Percentiles rank a stretch among this genome's conserved stretches.
Conservation (phyloP, 2,888 invertebrate genomes). For the Apomyelois bistriatella region DNA sequence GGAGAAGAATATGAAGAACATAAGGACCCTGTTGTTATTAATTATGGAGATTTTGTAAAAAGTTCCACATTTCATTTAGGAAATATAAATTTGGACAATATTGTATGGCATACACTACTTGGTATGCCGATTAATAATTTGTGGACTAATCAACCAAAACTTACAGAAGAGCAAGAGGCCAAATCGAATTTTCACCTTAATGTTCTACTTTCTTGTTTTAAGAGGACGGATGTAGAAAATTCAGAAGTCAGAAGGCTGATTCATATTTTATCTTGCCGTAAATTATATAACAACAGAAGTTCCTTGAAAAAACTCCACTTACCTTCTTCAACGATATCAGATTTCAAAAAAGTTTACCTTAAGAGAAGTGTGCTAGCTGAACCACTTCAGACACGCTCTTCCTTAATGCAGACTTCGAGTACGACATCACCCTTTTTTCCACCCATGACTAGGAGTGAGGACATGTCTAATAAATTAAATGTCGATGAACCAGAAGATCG, state of each 20-base stretch:
- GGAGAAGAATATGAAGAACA: constrained; percentile 61
- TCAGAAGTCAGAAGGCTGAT: constrained; percentile 56
- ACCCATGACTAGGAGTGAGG: constrained; percentile 45
- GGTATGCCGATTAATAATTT: constrained; percentile 58
- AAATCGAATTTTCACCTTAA: constrained; percentile 67
- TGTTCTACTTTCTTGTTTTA: constrained; percentile 60
- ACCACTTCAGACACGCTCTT: constrained; percentile 44
- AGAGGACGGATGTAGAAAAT: constrained; percentile 58
- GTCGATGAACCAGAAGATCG: constrained; percentile 33
- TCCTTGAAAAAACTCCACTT: constrained; percentile 52
- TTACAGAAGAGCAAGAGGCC: constrained; percentile 46
- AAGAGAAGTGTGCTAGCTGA: constrained; percentile 63
- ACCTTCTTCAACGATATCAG: constrained; percentile 39
- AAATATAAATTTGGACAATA: constrained; percentile 55
- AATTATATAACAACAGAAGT: constrained; percentile 64
- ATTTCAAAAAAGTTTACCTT: constrained; percentile 63
- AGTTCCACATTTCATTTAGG: constrained; percentile 59
- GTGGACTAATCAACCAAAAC: constrained; percentile 43
- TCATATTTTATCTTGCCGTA: constrained; percentile 61
- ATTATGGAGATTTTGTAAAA: constrained; percentile 58
- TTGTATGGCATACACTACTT: constrained; percentile 46
- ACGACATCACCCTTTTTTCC: constrained; percentile 40
- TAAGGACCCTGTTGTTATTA: constrained; percentile 55
- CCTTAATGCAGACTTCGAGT: constrained; percentile 29
- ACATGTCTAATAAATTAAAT: constrained; percentile 28